Conservation (phyloP, 23 tunicate species). For the Trididemnum clinides region DNA sequence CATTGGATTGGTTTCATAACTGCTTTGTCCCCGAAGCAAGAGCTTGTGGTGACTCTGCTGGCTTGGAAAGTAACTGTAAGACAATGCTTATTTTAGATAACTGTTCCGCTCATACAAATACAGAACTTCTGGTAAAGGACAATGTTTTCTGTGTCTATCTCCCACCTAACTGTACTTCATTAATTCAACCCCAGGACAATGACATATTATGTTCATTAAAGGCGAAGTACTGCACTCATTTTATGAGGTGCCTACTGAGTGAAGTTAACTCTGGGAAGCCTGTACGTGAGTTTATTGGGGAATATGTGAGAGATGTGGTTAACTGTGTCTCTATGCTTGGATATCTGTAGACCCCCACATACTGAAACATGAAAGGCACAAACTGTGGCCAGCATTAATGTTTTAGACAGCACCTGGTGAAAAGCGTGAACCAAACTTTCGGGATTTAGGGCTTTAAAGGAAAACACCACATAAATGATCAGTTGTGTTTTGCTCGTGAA, state of each 20-base stretch:
- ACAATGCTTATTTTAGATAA: not conserved
- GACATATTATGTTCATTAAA: not conserved
- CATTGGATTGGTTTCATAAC: too few relatives aligned
- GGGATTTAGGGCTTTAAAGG: not conserved
- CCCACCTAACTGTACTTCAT: not conserved
- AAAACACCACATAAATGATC: not conserved
- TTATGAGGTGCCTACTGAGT: too few relatives aligned
- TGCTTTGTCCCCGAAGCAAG: not conserved
- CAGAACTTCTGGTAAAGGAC: not conserved
- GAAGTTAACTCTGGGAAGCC: too few relatives aligned
- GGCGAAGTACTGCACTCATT: not conserved
- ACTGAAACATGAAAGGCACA: not conserved
- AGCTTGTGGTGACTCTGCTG: not conserved
- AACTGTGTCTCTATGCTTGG: not conserved
- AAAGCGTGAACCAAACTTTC: not conserved
- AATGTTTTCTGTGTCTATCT: too few relatives aligned
- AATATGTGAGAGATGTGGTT: not conserved
- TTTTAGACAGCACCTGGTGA: not conserved
- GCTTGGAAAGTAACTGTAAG: too few relatives aligned
- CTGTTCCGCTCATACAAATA: not conserved
- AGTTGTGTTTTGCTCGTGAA: too few relatives aligned
- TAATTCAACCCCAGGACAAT: not conserved
- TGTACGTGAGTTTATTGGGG: not conserved
- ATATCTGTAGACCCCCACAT: not conserved
- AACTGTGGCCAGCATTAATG: not conserved